Conservation (phyloP, 2,888 invertebrate species). For the Volucella zonaria region DNA sequence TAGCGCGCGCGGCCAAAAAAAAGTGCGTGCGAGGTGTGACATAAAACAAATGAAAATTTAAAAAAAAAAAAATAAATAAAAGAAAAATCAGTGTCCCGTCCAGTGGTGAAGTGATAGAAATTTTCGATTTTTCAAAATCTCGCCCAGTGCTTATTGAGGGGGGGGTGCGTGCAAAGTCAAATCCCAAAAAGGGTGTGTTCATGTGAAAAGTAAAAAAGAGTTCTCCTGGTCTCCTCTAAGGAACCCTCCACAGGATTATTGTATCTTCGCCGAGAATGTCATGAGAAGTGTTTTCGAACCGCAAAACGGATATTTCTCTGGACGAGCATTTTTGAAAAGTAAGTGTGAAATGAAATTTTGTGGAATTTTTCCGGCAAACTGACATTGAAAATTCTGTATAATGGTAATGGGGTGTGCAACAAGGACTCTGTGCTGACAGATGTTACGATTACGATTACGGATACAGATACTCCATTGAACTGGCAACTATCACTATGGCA, state of each 20-base stretch:
- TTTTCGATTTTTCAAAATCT: background rate
- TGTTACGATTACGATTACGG: background rate
- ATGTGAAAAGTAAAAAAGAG: conserved; percentile 34
- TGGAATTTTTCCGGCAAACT: conserved; percentile 44
- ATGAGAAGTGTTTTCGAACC: background rate
- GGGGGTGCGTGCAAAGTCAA: background rate
- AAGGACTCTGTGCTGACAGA: conserved; percentile 44
- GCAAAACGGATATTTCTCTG: conserved; percentile 25
- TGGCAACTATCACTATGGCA: background rate
- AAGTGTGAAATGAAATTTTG: conserved; percentile 24
- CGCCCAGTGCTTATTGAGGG: background rate
- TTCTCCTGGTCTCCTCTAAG: conserved; percentile 24
- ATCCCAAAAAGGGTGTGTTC: conserved; percentile 66
- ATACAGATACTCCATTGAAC: background rate
- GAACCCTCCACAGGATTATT: conserved; percentile 48
- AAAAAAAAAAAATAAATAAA: background rate
- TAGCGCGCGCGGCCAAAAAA: conserved; percentile 40
- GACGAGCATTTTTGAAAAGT: background rate
- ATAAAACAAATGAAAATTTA: conserved; percentile 10
- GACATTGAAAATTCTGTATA: conserved; percentile 58
- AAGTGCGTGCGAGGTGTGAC: conserved; percentile 24
- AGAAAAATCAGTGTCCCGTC: background rate
- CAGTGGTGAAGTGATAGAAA: conserved; percentile 9
- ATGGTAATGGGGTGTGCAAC: conserved; percentile 26
- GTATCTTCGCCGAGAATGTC: background rate